Percentiles rank a stretch among this genome's conserved stretches.
phyloP scores from a whole-genome alignment of 2,888 invertebrate genomes.

The Thecophora atra region DNA sequence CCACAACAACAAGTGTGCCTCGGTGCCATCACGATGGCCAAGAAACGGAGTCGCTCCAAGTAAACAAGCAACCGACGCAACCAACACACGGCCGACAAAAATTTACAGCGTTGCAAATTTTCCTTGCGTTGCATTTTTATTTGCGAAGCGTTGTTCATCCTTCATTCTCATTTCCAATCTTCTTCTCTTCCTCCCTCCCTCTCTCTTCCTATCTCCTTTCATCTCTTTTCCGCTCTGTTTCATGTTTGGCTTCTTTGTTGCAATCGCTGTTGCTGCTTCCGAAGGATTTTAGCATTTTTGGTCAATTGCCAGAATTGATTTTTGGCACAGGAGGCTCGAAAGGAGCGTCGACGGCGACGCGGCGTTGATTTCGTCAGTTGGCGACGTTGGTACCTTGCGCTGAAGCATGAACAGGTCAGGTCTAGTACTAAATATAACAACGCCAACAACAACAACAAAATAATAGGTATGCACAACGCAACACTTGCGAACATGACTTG shows the following conservation, averaged over 20 bases:
- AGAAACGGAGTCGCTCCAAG: slow-evolving; percentile 30
- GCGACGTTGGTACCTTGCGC: slow-evolving; percentile 26
- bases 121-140: slow-evolving; percentile 10
- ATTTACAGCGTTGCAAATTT: slow-evolving; percentile 10
- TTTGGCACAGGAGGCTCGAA: slow-evolving; percentile 47
- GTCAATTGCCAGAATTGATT: slow-evolving; percentile 56
- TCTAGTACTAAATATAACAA: neutral
- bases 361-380: neutral
- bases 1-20: slow-evolving; percentile 31
- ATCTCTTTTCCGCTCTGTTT: slow-evolving; percentile 7
- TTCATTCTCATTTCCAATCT: neutral
- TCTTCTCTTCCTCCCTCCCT: neutral
- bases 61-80: slow-evolving; percentile 12
- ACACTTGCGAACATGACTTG: slow-evolving; percentile 37
- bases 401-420: slow-evolving; percentile 13
- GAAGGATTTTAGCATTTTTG: slow-evolving; percentile 43
- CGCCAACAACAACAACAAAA: slow-evolving; percentile 10
- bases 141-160: slow-evolving; percentile 4
- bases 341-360: slow-evolving; percentile 32
- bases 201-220: neutral
- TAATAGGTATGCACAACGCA: slow-evolving; percentile 21
- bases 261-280: slow-evolving; percentile 9
- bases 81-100: slow-evolving; percentile 18
- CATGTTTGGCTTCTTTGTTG: slow-evolving; percentile 8
- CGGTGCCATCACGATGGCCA: slow-evolving; percentile 34